Evolutionary conservation across 2,888 invertebrate genomes (phyloP).

Genomic region (Podotricha telesiphe): DNA sequence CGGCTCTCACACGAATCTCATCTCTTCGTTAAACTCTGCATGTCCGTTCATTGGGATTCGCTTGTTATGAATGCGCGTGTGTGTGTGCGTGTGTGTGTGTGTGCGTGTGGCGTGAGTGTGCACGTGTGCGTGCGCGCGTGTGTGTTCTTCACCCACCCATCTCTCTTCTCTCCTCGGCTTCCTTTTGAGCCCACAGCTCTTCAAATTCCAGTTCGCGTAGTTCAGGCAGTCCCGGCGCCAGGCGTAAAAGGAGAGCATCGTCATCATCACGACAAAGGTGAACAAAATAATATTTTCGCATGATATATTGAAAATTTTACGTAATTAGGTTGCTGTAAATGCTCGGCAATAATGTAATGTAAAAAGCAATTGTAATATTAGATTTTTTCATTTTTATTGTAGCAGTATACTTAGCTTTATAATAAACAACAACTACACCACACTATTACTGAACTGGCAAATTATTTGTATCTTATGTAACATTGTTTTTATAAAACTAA

Average conservation of each 20-base stretch:
- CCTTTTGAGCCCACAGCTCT: conserved; percentile 78
- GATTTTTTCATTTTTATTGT: not conserved
- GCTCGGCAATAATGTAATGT: conserved; percentile 11
- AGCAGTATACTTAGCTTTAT: not conserved
- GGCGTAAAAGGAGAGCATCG: conserved; percentile 74
- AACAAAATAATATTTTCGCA: conserved; percentile 45
- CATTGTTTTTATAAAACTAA: not conserved
- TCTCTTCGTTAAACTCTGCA: conserved; percentile 65
- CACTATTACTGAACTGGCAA: not conserved
- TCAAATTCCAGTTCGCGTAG: conserved; percentile 84
- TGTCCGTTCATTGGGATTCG: conserved; percentile 62
- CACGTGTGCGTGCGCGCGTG: conserved; percentile 26
- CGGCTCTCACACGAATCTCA: conserved; percentile 64
- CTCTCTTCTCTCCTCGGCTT: conserved; percentile 57
- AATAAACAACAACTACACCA: not conserved
- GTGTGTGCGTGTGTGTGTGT: conserved; percentile 40
- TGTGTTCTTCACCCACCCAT: conserved; percentile 54
- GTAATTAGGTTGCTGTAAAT: conserved; percentile 5
- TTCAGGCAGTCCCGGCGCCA: conserved; percentile 69
- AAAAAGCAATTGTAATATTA: not conserved
- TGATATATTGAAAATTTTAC: conserved; percentile 8
- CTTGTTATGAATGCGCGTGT: conserved; percentile 50
- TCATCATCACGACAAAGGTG: conserved; percentile 78
- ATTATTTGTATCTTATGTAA: too few relatives aligned
- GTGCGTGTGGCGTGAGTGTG: conserved; percentile 38